Evolutionary conservation across 2,797 vertebrate species (phyloP).

Genomic region (Melanotaenia nigrans): DNA sequence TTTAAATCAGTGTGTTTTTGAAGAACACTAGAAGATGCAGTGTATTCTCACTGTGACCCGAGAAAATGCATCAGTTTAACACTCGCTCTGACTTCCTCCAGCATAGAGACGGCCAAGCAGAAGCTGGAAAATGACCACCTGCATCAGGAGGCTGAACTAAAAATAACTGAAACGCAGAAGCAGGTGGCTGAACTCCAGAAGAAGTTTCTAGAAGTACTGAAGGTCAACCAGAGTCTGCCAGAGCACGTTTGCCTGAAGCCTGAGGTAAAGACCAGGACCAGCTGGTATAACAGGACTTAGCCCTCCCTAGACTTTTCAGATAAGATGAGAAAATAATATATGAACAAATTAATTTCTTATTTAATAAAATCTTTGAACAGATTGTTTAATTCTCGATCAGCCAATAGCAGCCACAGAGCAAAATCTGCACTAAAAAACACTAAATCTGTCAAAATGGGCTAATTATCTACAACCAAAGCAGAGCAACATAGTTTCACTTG

Average conservation of each 20-base stretch:
- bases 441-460: no score
- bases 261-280: conserved; percentile 71
- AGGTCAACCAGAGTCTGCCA: conserved; percentile 83
- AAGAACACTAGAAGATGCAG: not conserved
- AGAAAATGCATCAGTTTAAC: not conserved
- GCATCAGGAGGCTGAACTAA: conserved; percentile 83
- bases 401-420: no score
- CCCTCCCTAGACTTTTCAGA: no score
- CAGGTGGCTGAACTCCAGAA: conserved; percentile 79
- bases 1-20: not conserved
- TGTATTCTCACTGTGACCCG: not conserved
- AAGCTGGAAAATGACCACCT: conserved; percentile 84
- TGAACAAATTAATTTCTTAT: no score
- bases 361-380: no score
- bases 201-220: conserved; percentile 80
- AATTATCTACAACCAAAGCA: no score
- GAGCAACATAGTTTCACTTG: no score
- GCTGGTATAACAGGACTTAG: no score
- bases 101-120: conserved; percentile 90
- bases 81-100: conserved; percentile 47
- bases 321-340: no score
- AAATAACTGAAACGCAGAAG: conserved; percentile 78
- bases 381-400: no score
- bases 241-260: conserved; percentile 84
- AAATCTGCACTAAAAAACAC: no score